Evolutionary conservation across 2,797 vertebrate species (phyloP).

Genomic region (Eulemur rubriventer): DNA sequence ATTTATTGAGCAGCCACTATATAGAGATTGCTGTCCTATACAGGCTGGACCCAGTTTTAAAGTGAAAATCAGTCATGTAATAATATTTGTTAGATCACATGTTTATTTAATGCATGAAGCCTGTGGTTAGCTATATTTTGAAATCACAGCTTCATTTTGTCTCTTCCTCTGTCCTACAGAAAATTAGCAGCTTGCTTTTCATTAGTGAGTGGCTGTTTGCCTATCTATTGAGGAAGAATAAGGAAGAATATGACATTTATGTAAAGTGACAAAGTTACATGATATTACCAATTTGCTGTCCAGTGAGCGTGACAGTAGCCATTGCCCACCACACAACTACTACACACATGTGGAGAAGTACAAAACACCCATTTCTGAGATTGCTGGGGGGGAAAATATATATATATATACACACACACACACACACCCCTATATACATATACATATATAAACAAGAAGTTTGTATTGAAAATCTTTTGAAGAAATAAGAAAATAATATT

Average conservation of each 20-base stretch:
- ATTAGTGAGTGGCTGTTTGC: constrained; percentile 58
- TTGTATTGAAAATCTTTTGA: constrained; percentile 19
- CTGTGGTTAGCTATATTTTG: background rate
- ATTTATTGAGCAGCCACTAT: background rate
- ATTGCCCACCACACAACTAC: constrained; percentile 76
- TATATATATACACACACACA: no score
- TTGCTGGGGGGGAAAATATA: background rate
- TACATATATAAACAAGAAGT: background rate
- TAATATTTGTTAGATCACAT: constrained; percentile 11
- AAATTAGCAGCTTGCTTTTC: background rate
- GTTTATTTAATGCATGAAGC: background rate
- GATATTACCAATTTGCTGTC: constrained; percentile 76
- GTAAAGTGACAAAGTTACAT: constrained; percentile 74
- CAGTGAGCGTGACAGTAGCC: constrained; percentile 62
- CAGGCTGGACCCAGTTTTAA: background rate
- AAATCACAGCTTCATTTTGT: background rate
- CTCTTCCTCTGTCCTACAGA: background rate
- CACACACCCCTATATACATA: no score
- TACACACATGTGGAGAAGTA: constrained; percentile 62
- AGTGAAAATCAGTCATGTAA: background rate
- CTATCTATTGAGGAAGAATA: constrained; percentile 57
- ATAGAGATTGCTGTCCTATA: background rate
- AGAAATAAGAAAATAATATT: constrained; percentile 36
- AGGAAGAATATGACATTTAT: constrained; percentile 68
- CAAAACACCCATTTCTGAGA: constrained; percentile 58